These are phyloP conservation scores for Numenius phaeopus DNA, from an alignment of 2,797 vertebrate species.

Conservation along the genomic window DNA sequence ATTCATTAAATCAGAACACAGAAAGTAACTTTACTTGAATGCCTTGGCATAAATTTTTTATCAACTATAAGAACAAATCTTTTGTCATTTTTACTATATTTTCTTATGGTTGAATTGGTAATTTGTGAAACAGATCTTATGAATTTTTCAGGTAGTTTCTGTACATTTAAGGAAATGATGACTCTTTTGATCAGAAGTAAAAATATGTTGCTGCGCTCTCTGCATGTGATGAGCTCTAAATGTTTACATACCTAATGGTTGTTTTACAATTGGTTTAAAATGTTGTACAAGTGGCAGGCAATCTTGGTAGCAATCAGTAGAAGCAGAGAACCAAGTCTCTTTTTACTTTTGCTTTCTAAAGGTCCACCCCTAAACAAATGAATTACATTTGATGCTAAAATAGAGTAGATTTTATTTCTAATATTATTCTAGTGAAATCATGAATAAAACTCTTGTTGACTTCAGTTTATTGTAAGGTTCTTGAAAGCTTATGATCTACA, in stretches of 20 bases:
- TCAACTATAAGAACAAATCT: slow-evolving; percentile 95
- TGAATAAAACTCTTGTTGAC: neutral
- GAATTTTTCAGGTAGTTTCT: slow-evolving; percentile 93
- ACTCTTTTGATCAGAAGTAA: slow-evolving; percentile 68
- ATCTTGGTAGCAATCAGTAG: slow-evolving; percentile 7
- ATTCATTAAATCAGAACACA: slow-evolving; percentile 99
- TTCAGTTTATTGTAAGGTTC: neutral
- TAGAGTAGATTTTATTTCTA: neutral
- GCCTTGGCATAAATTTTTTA: slow-evolving; percentile 96
- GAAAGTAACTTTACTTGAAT: slow-evolving; percentile 99
- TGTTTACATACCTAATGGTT: slow-evolving; percentile 40
- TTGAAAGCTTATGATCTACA: neutral
- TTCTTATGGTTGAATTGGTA: slow-evolving; percentile 85
- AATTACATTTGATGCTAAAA: neutral
- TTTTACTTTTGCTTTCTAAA: slow-evolving; percentile 42
- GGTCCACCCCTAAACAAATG: neutral
- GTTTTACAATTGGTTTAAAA: slow-evolving; percentile 43
- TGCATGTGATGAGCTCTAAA: slow-evolving; percentile 31
- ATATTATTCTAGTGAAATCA: neutral
- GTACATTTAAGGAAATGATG: slow-evolving; percentile 72
- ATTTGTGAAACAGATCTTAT: slow-evolving; percentile 97
- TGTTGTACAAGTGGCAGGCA: slow-evolving; percentile 5
- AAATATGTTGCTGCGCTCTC: slow-evolving; percentile 40
- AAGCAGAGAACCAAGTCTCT: neutral
- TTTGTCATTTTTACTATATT: slow-evolving; percentile 90